Base-by-base conservation (phyloP, 2,888 invertebrate genomes). In the Pedicia rivosa region DNA sequence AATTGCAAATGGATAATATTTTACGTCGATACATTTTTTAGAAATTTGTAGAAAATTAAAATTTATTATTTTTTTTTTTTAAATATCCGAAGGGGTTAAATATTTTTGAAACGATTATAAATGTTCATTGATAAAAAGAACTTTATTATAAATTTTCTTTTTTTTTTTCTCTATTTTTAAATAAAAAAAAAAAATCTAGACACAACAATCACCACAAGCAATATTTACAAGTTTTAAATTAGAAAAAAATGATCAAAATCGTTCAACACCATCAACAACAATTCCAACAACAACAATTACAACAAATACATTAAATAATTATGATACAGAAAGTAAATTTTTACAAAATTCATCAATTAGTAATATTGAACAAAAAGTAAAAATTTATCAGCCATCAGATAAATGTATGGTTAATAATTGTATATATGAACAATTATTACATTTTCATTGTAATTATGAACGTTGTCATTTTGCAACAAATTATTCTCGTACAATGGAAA, bases 221-320 rank as follows among this genome's bases (percentile, higher is more conserved):
- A 86, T 90, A 47, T 91, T 90, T 56, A 88, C 90, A 13, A 88
- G 87, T 47, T 91, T 91, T 57, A 91, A 91, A 56, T 66, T 91
- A 42, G 88, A 90, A 13, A 88, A 87, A 62, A 62, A 62, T 47
- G 66, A 64, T 41, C 66, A 67, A 34, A 27, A 13, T 20, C 31
- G 25, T n/a, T 9, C 46, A 41, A 25, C 45, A 35, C 37, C 38
- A n/a, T 31, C 43, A 19, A 35, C 42, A 34, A 14, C 41, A 34
- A 22, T 38, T 2, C 17, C 37, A 35, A 42, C 38, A 41, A 29
- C 37, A 38, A 28, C 37, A 37, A 8, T 27, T 24, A 26, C 24
- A 24, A 10, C 32, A 24, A 20, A 27, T 43, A 46, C 5, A 24
- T 24, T 24, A 3, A n/a, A 24, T 24, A 24, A 24, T 24, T n/a